Evolutionary conservation across 2,797 vertebrate genomes (phyloP).

Genomic region (Girardinus metallicus): DNA sequence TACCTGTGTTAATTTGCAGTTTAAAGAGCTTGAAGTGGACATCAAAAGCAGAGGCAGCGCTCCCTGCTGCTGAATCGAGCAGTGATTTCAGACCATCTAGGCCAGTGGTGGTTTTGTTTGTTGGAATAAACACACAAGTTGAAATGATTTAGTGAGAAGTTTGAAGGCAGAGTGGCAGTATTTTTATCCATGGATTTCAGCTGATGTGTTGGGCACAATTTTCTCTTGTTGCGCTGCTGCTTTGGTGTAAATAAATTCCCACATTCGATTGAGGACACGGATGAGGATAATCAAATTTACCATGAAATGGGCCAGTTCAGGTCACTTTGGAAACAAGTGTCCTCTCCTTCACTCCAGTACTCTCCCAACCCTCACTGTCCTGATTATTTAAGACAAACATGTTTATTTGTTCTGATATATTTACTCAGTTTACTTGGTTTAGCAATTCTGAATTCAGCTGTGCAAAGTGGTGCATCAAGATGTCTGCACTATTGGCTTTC

Average conservation of each 20-base stretch:
- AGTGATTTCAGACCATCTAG: conserved; percentile 28
- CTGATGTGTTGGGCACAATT: not conserved
- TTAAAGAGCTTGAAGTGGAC: conserved; percentile 27
- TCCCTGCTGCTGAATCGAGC: conserved; percentile 19
- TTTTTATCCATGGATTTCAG: not conserved
- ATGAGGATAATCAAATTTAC: conserved; percentile 26
- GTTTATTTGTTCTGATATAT: conserved; percentile 1
- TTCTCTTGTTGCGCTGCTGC: conserved; percentile 4
- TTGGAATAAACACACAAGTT: conserved; percentile 11
- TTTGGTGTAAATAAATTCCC: conserved; percentile 16
- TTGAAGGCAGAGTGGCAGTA: not conserved
- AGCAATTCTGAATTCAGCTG: not conserved
- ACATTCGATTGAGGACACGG: conserved; percentile 1
- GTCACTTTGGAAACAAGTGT: conserved; percentile 19
- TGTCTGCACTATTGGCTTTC: conserved; percentile 3
- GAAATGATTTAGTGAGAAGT: not conserved
- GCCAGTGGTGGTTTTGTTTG: conserved; percentile 13
- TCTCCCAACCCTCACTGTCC: not conserved
- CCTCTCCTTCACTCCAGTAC: not conserved
- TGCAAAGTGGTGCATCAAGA: not conserved
- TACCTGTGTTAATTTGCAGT: conserved; percentile 36
- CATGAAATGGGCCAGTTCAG: conserved; percentile 25
- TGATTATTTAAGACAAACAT: not conserved
- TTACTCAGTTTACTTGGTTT: not conserved
- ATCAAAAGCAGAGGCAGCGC: conserved; percentile 21